Conservation (phyloP, 2,113 vertebrate genomes). For the Misgurnus mizolepis region DNA sequence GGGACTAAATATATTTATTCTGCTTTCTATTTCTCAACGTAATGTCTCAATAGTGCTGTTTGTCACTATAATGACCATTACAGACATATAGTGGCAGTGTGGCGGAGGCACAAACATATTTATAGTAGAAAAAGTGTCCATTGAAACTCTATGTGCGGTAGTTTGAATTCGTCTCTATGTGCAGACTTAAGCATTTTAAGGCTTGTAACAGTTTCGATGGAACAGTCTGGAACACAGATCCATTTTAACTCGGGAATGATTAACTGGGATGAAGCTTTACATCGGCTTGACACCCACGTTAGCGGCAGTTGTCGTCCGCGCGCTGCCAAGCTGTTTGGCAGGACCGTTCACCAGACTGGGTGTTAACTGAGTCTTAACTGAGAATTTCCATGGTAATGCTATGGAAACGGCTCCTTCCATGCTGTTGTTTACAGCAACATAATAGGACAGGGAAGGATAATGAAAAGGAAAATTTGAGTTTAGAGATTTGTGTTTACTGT, state of each 20-base stretch:
- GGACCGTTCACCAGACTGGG: conserved; percentile 36
- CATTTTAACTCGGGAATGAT: conserved; percentile 37
- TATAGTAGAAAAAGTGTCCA: not conserved
- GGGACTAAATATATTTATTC: not conserved
- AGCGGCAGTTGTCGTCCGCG: conserved; percentile 35
- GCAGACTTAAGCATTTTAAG: conserved; percentile 4
- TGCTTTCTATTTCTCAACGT: not conserved
- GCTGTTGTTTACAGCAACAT: conserved; percentile 39
- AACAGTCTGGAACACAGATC: conserved; percentile 11
- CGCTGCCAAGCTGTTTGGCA: conserved; percentile 46
- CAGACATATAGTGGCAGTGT: not conserved
- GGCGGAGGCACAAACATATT: not conserved
- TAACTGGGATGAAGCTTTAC: conserved; percentile 31
- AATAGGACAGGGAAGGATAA: conserved; percentile 33
- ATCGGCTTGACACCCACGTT: conserved; percentile 48
- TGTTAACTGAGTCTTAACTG: conserved; percentile 42
- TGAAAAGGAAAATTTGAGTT: conserved; percentile 36
- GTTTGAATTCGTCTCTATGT: not conserved
- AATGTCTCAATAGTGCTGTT: not conserved
- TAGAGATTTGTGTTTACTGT: conserved; percentile 24
- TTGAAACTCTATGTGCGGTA: conserved; percentile 20
- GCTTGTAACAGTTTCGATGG: conserved; percentile 7
- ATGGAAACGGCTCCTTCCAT: conserved; percentile 49
- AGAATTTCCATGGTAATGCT: conserved; percentile 55
- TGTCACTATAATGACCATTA: not conserved